Evolutionary conservation across 1,140 invertebrate species (phyloP), one percentile per base, ranked within the genome.

Genomic region (Bombus turneri): DNA sequence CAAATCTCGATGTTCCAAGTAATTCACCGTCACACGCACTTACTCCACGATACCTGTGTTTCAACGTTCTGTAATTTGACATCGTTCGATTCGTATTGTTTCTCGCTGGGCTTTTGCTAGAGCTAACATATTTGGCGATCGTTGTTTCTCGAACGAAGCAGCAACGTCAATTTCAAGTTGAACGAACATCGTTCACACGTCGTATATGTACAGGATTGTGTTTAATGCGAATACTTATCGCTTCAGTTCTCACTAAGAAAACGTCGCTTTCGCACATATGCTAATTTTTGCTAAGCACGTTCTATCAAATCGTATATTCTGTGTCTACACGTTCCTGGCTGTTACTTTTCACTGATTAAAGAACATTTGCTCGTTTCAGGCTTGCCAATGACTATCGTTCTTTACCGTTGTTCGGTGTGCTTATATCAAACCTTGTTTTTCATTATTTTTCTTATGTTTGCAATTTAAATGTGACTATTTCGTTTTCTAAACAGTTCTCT

Each of bases 321-420:
- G 81, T 90, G 88, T 90, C 73, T 80, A 86, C 86, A 91, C 84
- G 62, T 91, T 91, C 81, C 86, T 92, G 89, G 89, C 87, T 91
- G 90, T 59, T 82, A 90, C 81, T 74, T 85, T 81, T 88, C 90
- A 91, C 91, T 85, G 83, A 88, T 88, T 80, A 76, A 88, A 34
- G 31, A 64, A 69, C 59, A 77, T 84, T 86, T 86, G 88, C 81
- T 78, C 81, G 89, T 86, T 90, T 78, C 83, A 90, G 86, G 86
- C 90, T 91, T 91, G 87, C 77, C 86, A 86, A 80, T 81, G 66
- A 86, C 73, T 88, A 81, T 88, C 72, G 66, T 91, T 76, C 22
- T 75, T 88, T 77, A 87, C 28, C 74, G 82, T 90, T 83, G 34
- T 62, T 91, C 81, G 89, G 79, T 92, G 91, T 90, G 91, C 87